A percentile compares a stretch with the other conserved stretches of the same genome.
These are phyloP conservation scores for Muscicapa striata DNA, from an alignment of 2,797 vertebrate species.

Conservation along the genomic window DNA sequence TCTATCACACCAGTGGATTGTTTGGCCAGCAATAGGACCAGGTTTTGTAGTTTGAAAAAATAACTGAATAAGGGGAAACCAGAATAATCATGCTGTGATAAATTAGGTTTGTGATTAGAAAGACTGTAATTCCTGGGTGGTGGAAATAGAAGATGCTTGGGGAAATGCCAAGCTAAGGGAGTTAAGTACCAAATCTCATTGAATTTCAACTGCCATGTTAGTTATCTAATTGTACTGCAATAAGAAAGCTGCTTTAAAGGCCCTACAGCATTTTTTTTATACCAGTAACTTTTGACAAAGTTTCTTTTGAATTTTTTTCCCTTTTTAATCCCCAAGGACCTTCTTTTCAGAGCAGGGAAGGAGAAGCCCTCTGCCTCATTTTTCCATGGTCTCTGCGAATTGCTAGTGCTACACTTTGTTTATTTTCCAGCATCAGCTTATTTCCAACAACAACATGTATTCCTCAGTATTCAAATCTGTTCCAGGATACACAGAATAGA, in stretches of 20 bases:
- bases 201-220: conserved; percentile 1
- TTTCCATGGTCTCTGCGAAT: background rate
- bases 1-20: background rate
- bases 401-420: background rate
- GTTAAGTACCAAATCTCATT: conserved; percentile 15
- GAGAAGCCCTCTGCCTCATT: background rate
- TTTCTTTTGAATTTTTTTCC: background rate
- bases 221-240: conserved; percentile 19
- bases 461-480: background rate
- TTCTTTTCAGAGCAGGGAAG: background rate
- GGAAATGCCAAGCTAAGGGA: background rate
- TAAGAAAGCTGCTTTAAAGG: conserved; percentile 25
- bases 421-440: background rate
- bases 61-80: background rate
- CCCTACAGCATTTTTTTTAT: background rate
- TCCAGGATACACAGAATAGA: background rate
- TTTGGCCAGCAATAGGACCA: background rate
- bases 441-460: background rate
- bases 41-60: background rate
- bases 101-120: conserved; percentile 2
- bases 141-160: conserved; percentile 5
- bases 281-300: background rate
- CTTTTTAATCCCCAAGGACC: background rate
- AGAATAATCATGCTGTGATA: background rate
- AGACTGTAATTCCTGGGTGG: background rate